Percentiles rank a stretch among this genome's conserved stretches.
Conservation (phyloP, 2,888 invertebrate genomes). For the Temnothorax unifasciatus region DNA sequence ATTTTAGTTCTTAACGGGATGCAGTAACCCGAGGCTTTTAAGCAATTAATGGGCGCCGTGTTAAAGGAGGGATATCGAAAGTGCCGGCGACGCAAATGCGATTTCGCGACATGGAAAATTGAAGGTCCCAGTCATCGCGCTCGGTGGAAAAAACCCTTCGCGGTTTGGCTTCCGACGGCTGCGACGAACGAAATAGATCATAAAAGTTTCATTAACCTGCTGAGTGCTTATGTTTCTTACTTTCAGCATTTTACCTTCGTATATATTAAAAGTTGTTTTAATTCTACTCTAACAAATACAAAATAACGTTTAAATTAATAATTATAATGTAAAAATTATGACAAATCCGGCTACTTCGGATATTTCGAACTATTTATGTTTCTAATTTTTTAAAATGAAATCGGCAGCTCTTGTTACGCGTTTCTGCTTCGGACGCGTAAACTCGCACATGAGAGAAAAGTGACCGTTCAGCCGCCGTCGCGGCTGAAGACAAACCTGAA, state of each 20-base stretch:
- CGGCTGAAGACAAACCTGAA: background rate
- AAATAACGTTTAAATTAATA: constrained; percentile 5
- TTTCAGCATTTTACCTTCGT: background rate
- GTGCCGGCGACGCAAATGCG: constrained; percentile 56
- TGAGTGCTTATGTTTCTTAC: background rate
- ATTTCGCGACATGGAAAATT: constrained; percentile 63
- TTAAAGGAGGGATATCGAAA: constrained; percentile 53
- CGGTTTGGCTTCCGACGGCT: constrained; percentile 31
- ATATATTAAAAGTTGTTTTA: background rate
- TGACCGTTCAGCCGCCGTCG: background rate
- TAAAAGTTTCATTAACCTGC: constrained; percentile 40
- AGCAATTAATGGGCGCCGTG: constrained; percentile 60
- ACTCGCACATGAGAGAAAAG: background rate
- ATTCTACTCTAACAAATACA: background rate
- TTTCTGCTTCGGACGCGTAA: constrained; percentile 5
- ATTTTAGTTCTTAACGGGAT: constrained; percentile 64
- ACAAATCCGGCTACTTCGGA: background rate
- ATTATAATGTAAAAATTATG: background rate
- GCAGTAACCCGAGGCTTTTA: constrained; percentile 62
- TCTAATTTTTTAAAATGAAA: background rate
- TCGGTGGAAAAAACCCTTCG: constrained; percentile 14
- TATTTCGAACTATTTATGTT: background rate
- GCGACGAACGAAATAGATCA: constrained; percentile 18
- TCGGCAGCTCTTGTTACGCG: background rate
- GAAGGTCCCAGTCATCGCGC: constrained; percentile 25